Base-by-base conservation (phyloP, 2,888 invertebrate genomes). In the Gymnosoma rotundatum region DNA sequence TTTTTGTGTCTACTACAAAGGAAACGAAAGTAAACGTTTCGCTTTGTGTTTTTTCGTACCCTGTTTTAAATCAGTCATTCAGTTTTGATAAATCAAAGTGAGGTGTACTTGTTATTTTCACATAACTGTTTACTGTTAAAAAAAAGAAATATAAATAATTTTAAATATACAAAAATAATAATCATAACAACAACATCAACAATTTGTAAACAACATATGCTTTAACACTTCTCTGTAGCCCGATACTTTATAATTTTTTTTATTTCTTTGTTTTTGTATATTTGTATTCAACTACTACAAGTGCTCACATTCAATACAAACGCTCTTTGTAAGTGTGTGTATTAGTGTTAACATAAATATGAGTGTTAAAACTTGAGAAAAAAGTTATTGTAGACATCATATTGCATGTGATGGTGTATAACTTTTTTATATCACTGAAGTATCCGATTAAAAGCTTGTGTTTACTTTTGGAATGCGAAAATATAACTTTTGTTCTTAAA, bases 151-250 rank as follows among this genome's bases (percentile, higher is more conserved):
- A 72, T n/a, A 42, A 18, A 18, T 45, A 14, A 66, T 21, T 48
- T 72, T 58, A 64, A 61, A 67, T 16, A 56, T 25, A 56, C n/a
- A 69, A 56, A 54, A 16, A 60, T 20, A 50, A 61, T 50, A 63
- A 63, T 48, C 14, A 64, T 50, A 32, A 18, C 18, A 64, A 32
- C 42, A 32, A 32, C 32, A 32, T 10, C 32, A 74, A 54, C 38
- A 61, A 80, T 61, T 69, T 67, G 56, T 63, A 56, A 81, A 63
- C 74, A 75, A 63, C 80, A 75, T 54, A 75, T 69, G 69, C 63
- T 69, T 81, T 75, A 74, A 75, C 69, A 81, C 80, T 75, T 75
- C 69, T 69, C 48, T 61, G 45, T 58, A 56, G 42, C 14, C 60
- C 10, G 38, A 67, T 67, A 67, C n/a, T 25, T 25, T 25, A 4